Base-by-base conservation (phyloP, 2,888 invertebrate genomes). In the Amphiduros pacificus region DNA sequence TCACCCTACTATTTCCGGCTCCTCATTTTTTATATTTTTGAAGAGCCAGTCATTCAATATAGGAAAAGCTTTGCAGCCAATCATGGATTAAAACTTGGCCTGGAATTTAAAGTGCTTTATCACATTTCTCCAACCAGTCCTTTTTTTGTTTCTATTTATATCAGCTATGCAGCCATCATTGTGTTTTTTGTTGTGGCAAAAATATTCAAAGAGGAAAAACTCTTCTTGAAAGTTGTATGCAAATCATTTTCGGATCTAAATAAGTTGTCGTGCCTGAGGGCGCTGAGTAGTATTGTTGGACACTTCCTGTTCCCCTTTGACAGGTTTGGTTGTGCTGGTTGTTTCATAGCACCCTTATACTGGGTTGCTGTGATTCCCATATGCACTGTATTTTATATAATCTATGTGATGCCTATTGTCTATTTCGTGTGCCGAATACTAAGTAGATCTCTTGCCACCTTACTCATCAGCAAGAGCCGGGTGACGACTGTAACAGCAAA, bases 401-500 rank as follows among this genome's bases (percentile, higher is more conserved):
- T 77, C 1, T 79, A 78, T 61, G 76, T 76, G 40, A 67, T 79
- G 40, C 80, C 80, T 4, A 74, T 77, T 0, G 61, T 78, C n/a
- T n/a, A n/a, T n/a, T n/a, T n/a, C n/a, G n/a, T n/a, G n/a, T n/a
- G n/a, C n/a, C n/a, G n/a, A n/a, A n/a, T n/a, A n/a, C n/a, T n/a
- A n/a, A n/a, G n/a, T n/a, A n/a, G n/a, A n/a, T n/a, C n/a, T n/a
- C n/a, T n/a, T n/a, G n/a, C n/a, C n/a, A n/a, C n/a, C n/a, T n/a
- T n/a, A 2, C 79, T n/a, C n/a, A n/a, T n/a, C n/a, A n/a, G n/a
- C n/a, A n/a, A n/a, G n/a, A n/a, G n/a, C n/a, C n/a, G n/a, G n/a
- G n/a, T n/a, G n/a, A n/a, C n/a, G n/a, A n/a, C n/a, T n/a, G n/a
- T n/a, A n/a, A n/a, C n/a, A n/a, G n/a, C n/a, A n/a, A n/a, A n/a